Percentiles rank a stretch among this genome's conserved stretches.
Conservation (phyloP, 2,888 invertebrate species). For the Synergus itoensis region DNA sequence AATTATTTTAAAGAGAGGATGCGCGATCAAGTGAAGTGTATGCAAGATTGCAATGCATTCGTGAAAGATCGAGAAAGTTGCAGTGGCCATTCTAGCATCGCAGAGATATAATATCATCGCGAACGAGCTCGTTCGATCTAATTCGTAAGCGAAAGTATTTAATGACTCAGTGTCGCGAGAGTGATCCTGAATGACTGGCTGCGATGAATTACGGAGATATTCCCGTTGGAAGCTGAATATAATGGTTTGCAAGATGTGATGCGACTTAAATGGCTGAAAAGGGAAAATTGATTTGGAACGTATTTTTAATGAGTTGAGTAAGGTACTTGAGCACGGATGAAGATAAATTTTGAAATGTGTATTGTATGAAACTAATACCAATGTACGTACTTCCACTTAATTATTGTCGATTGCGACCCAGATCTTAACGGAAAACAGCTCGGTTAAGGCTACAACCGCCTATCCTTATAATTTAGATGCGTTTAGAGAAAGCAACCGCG, state of each 20-base stretch:
- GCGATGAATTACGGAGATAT: constrained; percentile 24
- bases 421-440: constrained; percentile 37
- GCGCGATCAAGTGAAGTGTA: neutral
- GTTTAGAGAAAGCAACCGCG: constrained; percentile 43
- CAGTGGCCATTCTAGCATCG: neutral
- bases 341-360: neutral
- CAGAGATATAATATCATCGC: neutral
- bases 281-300: constrained; percentile 28
- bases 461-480: constrained; percentile 28
- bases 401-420: constrained; percentile 39
- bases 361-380: neutral
- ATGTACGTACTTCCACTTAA: too few species aligned
- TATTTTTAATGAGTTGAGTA: constrained; percentile 5
- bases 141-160: constrained; percentile 38
- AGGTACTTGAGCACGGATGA: neutral
- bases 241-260: constrained; percentile 17
- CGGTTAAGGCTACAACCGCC: constrained; percentile 45
- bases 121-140: constrained; percentile 18
- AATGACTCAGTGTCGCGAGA: constrained; percentile 39
- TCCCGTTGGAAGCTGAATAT: neutral
- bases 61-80: constrained; percentile 9
- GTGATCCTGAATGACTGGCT: constrained; percentile 37
- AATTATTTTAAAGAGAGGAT: neutral
- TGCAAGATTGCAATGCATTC: constrained; percentile 1
- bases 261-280: constrained; percentile 9